Evolutionary conservation across 1,140 invertebrate genomes (phyloP).

Genomic region (Habropoda laboriosa): DNA sequence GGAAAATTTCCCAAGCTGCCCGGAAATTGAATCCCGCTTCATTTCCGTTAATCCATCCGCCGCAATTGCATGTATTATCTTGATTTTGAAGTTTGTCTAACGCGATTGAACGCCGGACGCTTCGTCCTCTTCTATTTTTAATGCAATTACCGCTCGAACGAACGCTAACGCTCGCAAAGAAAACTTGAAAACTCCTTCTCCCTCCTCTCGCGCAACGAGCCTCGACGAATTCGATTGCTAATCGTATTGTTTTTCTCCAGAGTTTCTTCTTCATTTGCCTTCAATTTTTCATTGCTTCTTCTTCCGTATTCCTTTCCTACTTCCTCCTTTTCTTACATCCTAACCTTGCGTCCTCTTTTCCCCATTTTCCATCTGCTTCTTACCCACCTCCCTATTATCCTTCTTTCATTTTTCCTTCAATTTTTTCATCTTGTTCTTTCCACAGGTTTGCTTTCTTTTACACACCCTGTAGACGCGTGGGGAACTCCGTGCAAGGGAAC

Average conservation of each 20-base stretch:
- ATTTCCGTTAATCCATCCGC: slow-evolving; percentile 51
- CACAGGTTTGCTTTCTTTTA: too few relatives aligned
- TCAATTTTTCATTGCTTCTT: background rate
- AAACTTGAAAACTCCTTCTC: slow-evolving; percentile 6
- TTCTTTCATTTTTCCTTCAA: too few relatives aligned
- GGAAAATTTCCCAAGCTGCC: slow-evolving; percentile 20
- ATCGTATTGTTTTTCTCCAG: slow-evolving; percentile 4
- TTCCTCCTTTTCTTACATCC: too few relatives aligned
- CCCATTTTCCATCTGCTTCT: background rate
- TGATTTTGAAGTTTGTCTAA: slow-evolving; percentile 44
- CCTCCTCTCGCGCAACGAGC: too few relatives aligned
- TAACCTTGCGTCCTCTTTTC: background rate
- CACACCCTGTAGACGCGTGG: background rate
- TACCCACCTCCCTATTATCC: background rate
- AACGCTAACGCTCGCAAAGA: background rate
- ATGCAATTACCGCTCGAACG: background rate
- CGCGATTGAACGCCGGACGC: slow-evolving; percentile 31
- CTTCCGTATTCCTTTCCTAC: background rate
- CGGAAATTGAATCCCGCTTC: slow-evolving; percentile 51
- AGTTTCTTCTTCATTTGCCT: too few relatives aligned
- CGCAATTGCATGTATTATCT: slow-evolving; percentile 46
- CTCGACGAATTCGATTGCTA: too few relatives aligned
- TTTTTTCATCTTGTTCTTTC: background rate
- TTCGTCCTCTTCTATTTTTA: background rate
- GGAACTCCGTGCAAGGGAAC: slow-evolving; percentile 1